Conservation (phyloP, 35 echinoderm and acorn worm genomes). For the Diadema setosum region DNA sequence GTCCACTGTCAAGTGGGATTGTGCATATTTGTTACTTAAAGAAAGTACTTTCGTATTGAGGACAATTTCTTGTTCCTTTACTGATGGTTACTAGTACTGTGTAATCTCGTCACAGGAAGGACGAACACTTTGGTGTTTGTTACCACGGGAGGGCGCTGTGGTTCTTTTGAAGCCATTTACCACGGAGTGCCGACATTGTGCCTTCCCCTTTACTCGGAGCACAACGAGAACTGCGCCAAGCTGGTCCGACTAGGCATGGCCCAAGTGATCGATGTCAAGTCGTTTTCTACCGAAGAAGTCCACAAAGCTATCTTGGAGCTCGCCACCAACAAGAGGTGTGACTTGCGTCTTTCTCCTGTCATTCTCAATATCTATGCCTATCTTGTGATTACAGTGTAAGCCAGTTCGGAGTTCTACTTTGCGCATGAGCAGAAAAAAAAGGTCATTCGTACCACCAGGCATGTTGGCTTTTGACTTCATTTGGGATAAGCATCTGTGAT, state of each 20-base stretch:
- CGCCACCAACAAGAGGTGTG: background rate
- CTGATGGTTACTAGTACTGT: background rate
- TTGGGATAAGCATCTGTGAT: no score
- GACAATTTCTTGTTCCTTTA: background rate
- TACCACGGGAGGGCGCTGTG: conserved; percentile 14
- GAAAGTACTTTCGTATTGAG: no score
- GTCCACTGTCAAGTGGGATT: no score
- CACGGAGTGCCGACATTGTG: background rate
- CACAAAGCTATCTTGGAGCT: background rate
- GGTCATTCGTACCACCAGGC: no score
- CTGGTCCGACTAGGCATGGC: background rate
- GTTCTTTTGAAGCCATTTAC: background rate
- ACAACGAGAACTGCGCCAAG: conserved; percentile 6
- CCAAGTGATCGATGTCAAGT: background rate
- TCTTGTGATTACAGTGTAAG: no score
- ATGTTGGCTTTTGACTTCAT: no score
- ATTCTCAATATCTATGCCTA: no score
- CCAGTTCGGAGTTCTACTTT: no score
- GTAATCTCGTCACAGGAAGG: background rate
- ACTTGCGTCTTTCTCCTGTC: background rate
- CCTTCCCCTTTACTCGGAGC: background rate
- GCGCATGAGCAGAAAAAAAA: no score
- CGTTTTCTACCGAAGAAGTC: background rate
- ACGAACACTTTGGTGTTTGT: background rate
- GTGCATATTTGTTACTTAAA: no score